Percentiles rank a stretch among this genome's conserved stretches.
Conservation (phyloP, 2,113 vertebrate genomes). For the Cromileptes altivelis region DNA sequence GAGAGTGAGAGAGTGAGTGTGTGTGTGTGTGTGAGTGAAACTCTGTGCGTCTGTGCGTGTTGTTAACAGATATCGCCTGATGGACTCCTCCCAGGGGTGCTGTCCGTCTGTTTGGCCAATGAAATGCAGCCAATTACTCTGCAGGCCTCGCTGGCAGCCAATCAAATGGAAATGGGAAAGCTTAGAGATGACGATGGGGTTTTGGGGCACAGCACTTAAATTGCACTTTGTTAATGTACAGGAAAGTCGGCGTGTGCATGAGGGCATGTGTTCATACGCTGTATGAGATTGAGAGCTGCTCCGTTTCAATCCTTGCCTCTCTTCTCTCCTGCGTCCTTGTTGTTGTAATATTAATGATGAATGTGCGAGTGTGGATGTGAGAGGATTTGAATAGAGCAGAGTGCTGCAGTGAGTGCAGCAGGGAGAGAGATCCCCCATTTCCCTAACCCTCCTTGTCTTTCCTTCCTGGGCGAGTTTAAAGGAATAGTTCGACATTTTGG, state of each 20-base stretch:
- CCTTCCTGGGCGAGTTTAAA: not conserved
- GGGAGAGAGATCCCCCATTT: not conserved
- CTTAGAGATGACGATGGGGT: conserved; percentile 61
- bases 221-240: conserved; percentile 50
- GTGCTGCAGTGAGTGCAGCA: conserved; percentile 31
- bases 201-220: conserved; percentile 38
- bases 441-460: no score
- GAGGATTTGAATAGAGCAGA: conserved; percentile 23
- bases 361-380: conserved; percentile 18
- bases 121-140: conserved; percentile 80
- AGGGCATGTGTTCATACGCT: no score
- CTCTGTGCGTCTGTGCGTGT: conserved; percentile 25
- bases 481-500: not conserved
- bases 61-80: conserved; percentile 66
- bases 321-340: not conserved
- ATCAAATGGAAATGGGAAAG: conserved; percentile 77
- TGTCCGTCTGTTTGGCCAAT: conserved; percentile 77
- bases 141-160: conserved; percentile 81
- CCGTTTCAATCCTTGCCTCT: not conserved
- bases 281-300: not conserved
- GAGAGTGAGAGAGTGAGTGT: conserved; percentile 23
- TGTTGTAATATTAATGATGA: conserved; percentile 31
- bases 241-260: conserved; percentile 5
- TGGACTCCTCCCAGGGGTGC: conserved; percentile 77
- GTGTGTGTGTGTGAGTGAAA: conserved; percentile 38